Evolutionary conservation across 1,140 invertebrate species (phyloP).

Genomic region (Euglossa dilemma): DNA sequence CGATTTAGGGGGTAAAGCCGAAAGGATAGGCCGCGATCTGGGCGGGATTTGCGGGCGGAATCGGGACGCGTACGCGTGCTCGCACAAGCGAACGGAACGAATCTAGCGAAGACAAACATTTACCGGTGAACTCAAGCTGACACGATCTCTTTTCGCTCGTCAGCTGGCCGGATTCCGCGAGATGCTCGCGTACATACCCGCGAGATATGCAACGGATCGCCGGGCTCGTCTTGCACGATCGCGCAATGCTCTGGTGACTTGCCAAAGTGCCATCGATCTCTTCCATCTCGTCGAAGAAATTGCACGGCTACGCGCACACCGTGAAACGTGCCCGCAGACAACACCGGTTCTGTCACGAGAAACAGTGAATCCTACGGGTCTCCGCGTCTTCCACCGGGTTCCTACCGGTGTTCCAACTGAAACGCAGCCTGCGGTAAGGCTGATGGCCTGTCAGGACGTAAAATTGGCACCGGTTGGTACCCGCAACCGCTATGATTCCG

Average conservation of each 20-base stretch:
- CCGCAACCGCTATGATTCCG: too few relatives aligned
- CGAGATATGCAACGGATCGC: conserved; percentile 36
- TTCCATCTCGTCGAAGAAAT: conserved; percentile 63
- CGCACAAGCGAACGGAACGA: background rate
- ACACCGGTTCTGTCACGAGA: background rate
- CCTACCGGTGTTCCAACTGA: background rate
- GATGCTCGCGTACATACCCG: background rate
- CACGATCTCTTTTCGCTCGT: conserved; percentile 28
- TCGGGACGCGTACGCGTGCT: background rate
- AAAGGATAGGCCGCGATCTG: background rate
- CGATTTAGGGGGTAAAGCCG: too few relatives aligned
- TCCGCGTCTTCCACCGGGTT: background rate
- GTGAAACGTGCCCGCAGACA: conserved; percentile 28
- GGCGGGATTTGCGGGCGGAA: background rate
- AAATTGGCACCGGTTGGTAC: background rate
- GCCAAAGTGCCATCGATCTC: conserved; percentile 67
- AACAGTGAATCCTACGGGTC: background rate
- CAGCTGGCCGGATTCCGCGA: conserved; percentile 44
- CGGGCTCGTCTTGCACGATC: conserved; percentile 45
- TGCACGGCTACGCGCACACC: conserved; percentile 35
- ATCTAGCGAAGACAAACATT: conserved; percentile 36
- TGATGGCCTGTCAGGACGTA: background rate
- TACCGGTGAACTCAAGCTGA: conserved; percentile 19
- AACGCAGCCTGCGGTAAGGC: background rate
- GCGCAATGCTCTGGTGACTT: conserved; percentile 49